These are phyloP conservation scores for Catostomus latipinnis DNA, from an alignment of 2,797 vertebrate species.

Conservation along the genomic window DNA sequence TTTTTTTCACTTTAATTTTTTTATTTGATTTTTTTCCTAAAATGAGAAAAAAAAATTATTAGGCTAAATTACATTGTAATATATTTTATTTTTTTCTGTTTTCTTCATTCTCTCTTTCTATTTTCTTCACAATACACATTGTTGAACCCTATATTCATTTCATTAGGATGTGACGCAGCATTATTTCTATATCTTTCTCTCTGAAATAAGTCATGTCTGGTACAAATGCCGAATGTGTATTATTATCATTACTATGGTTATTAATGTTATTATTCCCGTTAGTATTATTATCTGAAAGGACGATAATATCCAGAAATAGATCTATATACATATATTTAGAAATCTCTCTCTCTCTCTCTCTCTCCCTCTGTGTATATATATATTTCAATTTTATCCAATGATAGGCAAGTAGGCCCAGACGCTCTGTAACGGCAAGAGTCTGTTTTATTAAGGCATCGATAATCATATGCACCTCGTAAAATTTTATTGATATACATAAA, in stretches of 20 bases:
- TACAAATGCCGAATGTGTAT: too few relatives aligned
- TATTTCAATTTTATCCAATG: conserved; percentile 41
- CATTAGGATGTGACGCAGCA: background rate
- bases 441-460: conserved; percentile 94
- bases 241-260: too few relatives aligned
- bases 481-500: conserved; percentile 97
- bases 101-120: background rate
- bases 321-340: too few relatives aligned
- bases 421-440: conserved; percentile 69
- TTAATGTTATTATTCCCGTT: too few relatives aligned
- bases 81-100: background rate
- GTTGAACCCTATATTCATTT: background rate
- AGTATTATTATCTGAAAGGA: too few relatives aligned
- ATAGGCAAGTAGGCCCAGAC: conserved; percentile 57
- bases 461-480: conserved; percentile 99
- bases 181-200: too few relatives aligned
- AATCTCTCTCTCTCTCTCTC: too few relatives aligned
- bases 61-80: background rate
- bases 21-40: background rate
- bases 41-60: background rate
- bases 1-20: background rate
- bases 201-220: too few relatives aligned
- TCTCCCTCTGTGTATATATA: background rate
- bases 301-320: too few relatives aligned
- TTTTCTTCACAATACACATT: background rate